Base-by-base conservation (phyloP, 2,888 invertebrate species). In the Ryuthela nishihirai region DNA sequence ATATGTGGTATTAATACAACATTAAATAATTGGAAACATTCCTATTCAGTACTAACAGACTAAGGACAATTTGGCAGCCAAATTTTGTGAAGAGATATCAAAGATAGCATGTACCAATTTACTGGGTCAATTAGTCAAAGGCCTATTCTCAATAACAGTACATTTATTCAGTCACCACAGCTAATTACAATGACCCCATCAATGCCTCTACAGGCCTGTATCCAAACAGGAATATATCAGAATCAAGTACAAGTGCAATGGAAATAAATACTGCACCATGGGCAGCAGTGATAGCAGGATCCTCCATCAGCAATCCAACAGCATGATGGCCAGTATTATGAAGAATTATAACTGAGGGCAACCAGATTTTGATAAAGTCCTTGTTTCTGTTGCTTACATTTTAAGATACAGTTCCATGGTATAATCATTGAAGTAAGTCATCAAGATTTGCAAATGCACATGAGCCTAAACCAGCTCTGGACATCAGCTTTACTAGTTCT, bases 371-470 rank as follows among this genome's bases (percentile, higher is more conserved):
- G n/a, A n/a, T n/a, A n/a, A n/a, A n/a, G n/a, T n/a, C n/a, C n/a
- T 29, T 29, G 29, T 9, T 29, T 29, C 9, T 12, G 12, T 29
- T 12, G 12, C 29, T 29, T 29, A 12, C 29, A 29, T 29, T 29
- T 7, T 29, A 9, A 7, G 7, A 9, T 29, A 29, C 12, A 29
- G 12, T 29, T 7, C 29, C 12, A 29, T 7, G 12, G 29, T 12
- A 29, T 29, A 9, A 47, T 71, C 70, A 73, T 66, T 72, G 72
- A 24, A 74, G 69, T 54, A 74, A 70, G 62, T 70, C 88, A 71
- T 86, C 83, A 72, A 94, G 84, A 77, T 88, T 88, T 71, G 93
- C 89, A 79, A 95, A 95, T 75, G 94, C 95, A 82, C 92, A 91
- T 60, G 92, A 86, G 71, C 94, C 94, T 66, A 95, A 82, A 62